phyloP scores from a whole-genome alignment of 2,113 vertebrate species.

The Gobio gobio region DNA sequence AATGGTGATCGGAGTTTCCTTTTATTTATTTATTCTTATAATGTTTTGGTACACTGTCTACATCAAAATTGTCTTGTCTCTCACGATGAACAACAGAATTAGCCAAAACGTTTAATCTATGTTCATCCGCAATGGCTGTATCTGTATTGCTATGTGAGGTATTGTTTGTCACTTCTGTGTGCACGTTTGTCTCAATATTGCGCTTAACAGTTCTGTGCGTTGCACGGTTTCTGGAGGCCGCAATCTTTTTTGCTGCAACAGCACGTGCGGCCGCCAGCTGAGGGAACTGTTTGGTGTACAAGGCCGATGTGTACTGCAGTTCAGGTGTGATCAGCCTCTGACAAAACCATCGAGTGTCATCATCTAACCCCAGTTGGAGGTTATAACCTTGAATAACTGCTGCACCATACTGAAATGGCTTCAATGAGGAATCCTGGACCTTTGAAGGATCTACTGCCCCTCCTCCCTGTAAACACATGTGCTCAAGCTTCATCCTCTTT shows the following conservation, averaged over 20 bases:
- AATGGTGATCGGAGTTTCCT: neutral
- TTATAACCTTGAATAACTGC: slow-evolving; percentile 87
- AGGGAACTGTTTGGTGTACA: slow-evolving; percentile 81
- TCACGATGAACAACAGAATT: neutral
- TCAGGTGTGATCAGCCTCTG: slow-evolving; percentile 80
- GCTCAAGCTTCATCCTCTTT: slow-evolving; percentile 70
- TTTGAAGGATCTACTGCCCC: slow-evolving; percentile 64
- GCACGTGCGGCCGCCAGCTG: slow-evolving; percentile 50
- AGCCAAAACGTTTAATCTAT: neutral
- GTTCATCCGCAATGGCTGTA: neutral
- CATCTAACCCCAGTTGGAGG: slow-evolving; percentile 72
- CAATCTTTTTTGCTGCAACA: slow-evolving; percentile 49
- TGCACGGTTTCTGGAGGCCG: neutral
- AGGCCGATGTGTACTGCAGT: slow-evolving; percentile 78
- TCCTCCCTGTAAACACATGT: slow-evolving; percentile 76
- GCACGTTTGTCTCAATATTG: neutral
- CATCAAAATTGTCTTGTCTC: neutral
- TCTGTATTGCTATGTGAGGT: neutral
- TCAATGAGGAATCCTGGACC: slow-evolving; percentile 71
- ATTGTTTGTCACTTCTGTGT: neutral
- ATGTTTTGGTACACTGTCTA: neutral
- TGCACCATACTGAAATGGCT: slow-evolving; percentile 81
- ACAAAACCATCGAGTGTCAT: slow-evolving; percentile 68
- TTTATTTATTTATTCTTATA: neutral
- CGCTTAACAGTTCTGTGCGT: neutral